Percentiles rank a stretch among this genome's conserved stretches.
These are phyloP conservation scores for Blastomussa wellsi DNA, from an alignment of 92 coral and sea anemone species.

Conservation along the genomic window DNA sequence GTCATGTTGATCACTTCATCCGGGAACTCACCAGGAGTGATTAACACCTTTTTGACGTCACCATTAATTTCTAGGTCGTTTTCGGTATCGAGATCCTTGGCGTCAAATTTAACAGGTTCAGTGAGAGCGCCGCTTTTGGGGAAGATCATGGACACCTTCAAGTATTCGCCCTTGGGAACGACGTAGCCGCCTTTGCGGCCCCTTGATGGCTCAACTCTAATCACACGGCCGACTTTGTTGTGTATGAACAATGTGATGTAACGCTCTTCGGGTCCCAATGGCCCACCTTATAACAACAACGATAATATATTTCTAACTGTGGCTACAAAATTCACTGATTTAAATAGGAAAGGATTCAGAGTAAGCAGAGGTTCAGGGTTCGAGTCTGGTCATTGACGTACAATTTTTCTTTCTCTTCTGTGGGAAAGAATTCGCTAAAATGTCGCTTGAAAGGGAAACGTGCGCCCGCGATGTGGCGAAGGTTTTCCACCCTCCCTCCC, in stretches of 20 bases:
- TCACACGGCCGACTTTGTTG: slow-evolving; percentile 83
- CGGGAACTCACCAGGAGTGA: slow-evolving; percentile 75
- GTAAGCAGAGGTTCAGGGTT: no score
- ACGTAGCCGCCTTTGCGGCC: slow-evolving; percentile 87
- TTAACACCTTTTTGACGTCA: slow-evolving; percentile 60
- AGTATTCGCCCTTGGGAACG: slow-evolving; percentile 47
- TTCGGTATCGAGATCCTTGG: slow-evolving; percentile 83
- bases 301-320: background rate
- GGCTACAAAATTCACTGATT: no score
- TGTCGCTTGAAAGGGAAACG: no score
- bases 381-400: no score
- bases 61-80: slow-evolving; percentile 75
- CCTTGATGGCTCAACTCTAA: slow-evolving; percentile 78
- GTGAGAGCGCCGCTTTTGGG: slow-evolving; percentile 67
- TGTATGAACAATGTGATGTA: slow-evolving; percentile 75
- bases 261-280: slow-evolving; percentile 55
- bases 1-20: slow-evolving; percentile 76
- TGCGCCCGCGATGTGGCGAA: no score
- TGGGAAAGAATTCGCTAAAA: no score
- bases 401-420: no score
- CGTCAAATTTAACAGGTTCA: slow-evolving; percentile 75
- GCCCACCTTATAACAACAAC: slow-evolving; percentile 41
- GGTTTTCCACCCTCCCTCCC: no score
- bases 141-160: slow-evolving; percentile 83
- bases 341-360: no score